phyloP scores from a whole-genome alignment of 2,888 invertebrate genomes.

The Plebejus argus region DNA sequence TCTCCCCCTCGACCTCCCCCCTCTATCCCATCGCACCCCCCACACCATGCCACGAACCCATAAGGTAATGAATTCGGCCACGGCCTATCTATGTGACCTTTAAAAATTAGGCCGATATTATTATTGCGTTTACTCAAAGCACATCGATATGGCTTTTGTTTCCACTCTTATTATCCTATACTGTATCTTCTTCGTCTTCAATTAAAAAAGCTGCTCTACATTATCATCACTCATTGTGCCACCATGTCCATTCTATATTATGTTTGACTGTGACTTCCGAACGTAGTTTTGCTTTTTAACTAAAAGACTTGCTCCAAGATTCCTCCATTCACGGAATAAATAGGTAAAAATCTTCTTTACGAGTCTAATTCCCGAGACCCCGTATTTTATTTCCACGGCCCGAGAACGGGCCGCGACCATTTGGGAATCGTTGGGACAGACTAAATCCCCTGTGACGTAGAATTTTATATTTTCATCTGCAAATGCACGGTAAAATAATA shows the following conservation, averaged over 20 bases:
- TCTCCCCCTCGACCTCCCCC: conserved; percentile 38
- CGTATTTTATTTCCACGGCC: conserved; percentile 8
- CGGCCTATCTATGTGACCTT: conserved; percentile 69
- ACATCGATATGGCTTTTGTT: neutral
- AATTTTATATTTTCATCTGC: conserved; percentile 21
- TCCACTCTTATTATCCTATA: neutral
- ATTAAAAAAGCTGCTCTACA: neutral
- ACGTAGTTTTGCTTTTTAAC: neutral
- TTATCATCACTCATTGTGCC: neutral
- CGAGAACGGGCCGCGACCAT: conserved; percentile 2
- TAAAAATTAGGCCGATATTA: conserved; percentile 70
- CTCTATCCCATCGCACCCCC: conserved; percentile 45
- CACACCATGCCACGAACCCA: conserved; percentile 56
- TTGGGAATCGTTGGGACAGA: conserved; percentile 20
- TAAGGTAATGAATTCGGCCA: conserved; percentile 74
- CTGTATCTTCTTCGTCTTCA: neutral
- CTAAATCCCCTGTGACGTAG: conserved; percentile 14
- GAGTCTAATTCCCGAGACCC: conserved; percentile 12
- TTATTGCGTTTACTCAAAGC: conserved; percentile 39
- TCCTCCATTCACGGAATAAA: conserved; percentile 1
- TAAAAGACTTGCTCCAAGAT: neutral
- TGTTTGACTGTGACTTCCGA: neutral
- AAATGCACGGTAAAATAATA: conserved; percentile 16
- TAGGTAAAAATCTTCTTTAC: conserved; percentile 11
- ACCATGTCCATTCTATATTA: neutral